Evolutionary conservation across 1,140 invertebrate genomes (phyloP), one percentile per base, ranked within the genome.

Genomic region (Manduca sexta): DNA sequence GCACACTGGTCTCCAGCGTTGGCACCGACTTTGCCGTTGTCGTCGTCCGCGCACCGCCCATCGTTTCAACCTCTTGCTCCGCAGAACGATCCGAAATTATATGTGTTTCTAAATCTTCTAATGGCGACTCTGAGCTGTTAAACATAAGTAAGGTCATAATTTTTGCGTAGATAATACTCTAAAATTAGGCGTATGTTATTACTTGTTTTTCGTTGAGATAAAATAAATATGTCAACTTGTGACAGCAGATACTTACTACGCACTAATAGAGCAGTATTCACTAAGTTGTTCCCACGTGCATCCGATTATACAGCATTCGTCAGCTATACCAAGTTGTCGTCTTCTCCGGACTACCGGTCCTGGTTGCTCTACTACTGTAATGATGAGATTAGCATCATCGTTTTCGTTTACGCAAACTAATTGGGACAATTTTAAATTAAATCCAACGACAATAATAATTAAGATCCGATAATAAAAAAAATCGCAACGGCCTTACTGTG

Each of bases 351-450:
- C 64, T 8, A 59, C 49, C 6, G 58, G 54, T 17, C 71, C 69
- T 8, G 75, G 67, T 42, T 80, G 80, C 49, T 81, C 81, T 44
- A 82, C 73, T 52, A 80, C 74, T 77, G 64, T n/a, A 66, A 73
- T 44, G 31, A 54, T 29, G n/a, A n/a, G n/a, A n/a, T n/a, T n/a
- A n/a, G n/a, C n/a, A n/a, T n/a, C n/a, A n/a, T n/a, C n/a, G n/a
- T n/a, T n/a, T n/a, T n/a, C n/a, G n/a, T n/a, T n/a, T n/a, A n/a
- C n/a, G n/a, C n/a, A n/a, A n/a, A n/a, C n/a, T n/a, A n/a, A n/a
- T n/a, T n/a, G n/a, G n/a, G n/a, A n/a, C n/a, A n/a, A n/a, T n/a
- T n/a, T n/a, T n/a, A n/a, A n/a, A n/a, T n/a, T n/a, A n/a, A n/a
- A n/a, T n/a, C n/a, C n/a, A n/a, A n/a, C n/a, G n/a, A n/a, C n/a